Base-by-base conservation (phyloP, 2,888 invertebrate genomes). In the Nomada lathburiana region DNA sequence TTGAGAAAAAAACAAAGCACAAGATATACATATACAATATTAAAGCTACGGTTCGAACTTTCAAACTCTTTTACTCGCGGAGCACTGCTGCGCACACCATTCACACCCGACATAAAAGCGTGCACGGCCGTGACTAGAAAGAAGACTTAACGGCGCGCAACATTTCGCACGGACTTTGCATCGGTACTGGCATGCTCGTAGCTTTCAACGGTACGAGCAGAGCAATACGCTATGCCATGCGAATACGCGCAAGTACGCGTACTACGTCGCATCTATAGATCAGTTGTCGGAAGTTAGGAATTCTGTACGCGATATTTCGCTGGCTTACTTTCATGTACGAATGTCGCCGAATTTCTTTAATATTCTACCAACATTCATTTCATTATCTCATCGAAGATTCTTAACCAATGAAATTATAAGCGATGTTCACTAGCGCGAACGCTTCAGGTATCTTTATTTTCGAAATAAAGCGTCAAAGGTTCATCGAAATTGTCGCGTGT, bases 131-230 rank as follows among this genome's bases (percentile, higher is more conserved):
- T 70, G 76, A 80, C 84, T 83, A 80, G 83, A 60, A 76, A 68
- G 73, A 20, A 69, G 71, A 80, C 76, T 70, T 73, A 73, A 84
- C 60, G 74, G 80, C 64, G 65, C 62, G 59, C 67, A 73, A 60
- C 83, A 76, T 83, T 74, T 80, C 80, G 55, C 57, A 20, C 80
- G 76, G 74, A 80, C 84, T 83, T 83, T 75, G 80, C 74, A 80
- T 80, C 80, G 65, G 53, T 47, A 84, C 83, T 76, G 74, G 53
- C 76, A 50, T 57, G 16, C 62, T 68, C 68, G 75, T 26, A 29
- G 63, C 68, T 82, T 68, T 47, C 42, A 65, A 74, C 64, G 64
- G 62, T 52, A 71, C 53, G 50, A 80, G 42, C 52, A 20, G 60
- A 57, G 36, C 62, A 20, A 62, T 62, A 72, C 50, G 44, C 20